Percentiles rank a stretch among this genome's conserved stretches.
These are phyloP conservation scores for Aplochiton taeniatus DNA, from an alignment of 2,797 vertebrate species.

Conservation along the genomic window DNA sequence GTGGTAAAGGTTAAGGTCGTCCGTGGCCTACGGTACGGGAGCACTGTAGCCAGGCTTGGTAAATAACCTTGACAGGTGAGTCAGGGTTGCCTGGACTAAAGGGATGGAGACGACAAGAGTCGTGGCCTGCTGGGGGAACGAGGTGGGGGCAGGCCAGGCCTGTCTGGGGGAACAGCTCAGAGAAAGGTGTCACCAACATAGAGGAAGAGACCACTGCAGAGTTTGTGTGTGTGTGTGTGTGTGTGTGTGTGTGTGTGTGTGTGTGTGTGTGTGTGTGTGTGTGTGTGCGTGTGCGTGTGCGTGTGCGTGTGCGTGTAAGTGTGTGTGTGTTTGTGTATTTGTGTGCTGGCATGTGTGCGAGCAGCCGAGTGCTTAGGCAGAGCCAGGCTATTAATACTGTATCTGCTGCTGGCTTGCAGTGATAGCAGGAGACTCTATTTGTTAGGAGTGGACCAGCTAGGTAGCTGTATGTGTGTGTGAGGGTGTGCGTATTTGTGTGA, in stretches of 20 bases:
- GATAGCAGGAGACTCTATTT: slow-evolving; percentile 47
- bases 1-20: too few species aligned
- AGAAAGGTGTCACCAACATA: background rate
- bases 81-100: too few species aligned
- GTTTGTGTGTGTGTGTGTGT: background rate
- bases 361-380: slow-evolving; percentile 39
- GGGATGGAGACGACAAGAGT: too few species aligned
- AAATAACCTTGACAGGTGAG: too few species aligned
- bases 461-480: slow-evolving; percentile 15
- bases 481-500: slow-evolving; percentile 2
- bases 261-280: slow-evolving; percentile 16
- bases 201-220: background rate
- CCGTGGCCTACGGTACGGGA: too few species aligned
- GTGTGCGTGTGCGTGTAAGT: slow-evolving; percentile 9
- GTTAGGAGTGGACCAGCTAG: slow-evolving; percentile 26
- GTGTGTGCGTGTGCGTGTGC: slow-evolving; percentile 7
- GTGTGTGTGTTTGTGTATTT: slow-evolving; percentile 7
- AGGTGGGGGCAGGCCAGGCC: background rate
- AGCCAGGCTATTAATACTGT: slow-evolving; percentile 65
- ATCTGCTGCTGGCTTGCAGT: slow-evolving; percentile 47
- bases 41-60: too few species aligned
- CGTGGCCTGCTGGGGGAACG: background rate
- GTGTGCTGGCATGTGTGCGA: slow-evolving; percentile 12
- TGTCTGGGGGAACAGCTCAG: background rate
- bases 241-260: background rate